phyloP scores from a whole-genome alignment of 2,888 invertebrate genomes.

The Drosophila falleni region DNA sequence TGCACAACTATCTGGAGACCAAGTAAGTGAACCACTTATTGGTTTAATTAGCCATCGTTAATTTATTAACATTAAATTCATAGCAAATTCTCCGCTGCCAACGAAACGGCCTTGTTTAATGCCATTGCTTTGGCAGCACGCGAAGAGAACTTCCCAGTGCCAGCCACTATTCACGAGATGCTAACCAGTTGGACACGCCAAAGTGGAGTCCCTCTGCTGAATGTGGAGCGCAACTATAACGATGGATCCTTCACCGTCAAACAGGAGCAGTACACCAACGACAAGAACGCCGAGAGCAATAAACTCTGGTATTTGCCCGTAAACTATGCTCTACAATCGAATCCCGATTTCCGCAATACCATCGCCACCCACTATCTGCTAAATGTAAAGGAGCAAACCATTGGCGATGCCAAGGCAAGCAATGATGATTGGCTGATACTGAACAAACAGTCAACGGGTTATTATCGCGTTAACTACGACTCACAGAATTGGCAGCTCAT shows the following conservation, averaged over 20 bases:
- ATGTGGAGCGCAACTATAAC: constrained; percentile 86
- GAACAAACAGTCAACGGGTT: constrained; percentile 84
- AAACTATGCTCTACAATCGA: constrained; percentile 76
- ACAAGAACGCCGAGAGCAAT: constrained; percentile 40
- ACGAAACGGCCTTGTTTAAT: constrained; percentile 75
- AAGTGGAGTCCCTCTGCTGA: constrained; percentile 88
- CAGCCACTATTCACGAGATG: constrained; percentile 87
- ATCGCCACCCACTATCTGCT: constrained; percentile 75
- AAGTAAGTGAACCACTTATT: constrained; percentile 67
- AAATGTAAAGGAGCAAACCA: constrained; percentile 23
- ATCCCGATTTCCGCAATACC: constrained; percentile 81
- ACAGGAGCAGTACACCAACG: constrained; percentile 84
- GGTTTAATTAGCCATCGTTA: not conserved
- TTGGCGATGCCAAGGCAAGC: constrained; percentile 28
- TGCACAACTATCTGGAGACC: constrained; percentile 77
- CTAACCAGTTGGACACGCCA: constrained; percentile 88
- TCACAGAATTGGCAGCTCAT: constrained; percentile 89
- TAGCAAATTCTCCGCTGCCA: constrained; percentile 74
- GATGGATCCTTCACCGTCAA: constrained; percentile 86
- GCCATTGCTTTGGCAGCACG: constrained; percentile 74
- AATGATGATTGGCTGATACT: constrained; percentile 81
- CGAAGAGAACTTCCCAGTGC: constrained; percentile 59
- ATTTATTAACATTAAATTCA: not conserved
- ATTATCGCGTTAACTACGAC: constrained; percentile 91
- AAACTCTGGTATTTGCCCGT: constrained; percentile 82